These are phyloP conservation scores for Suncus etruscus DNA, from an alignment of 2,113 vertebrate species.

Conservation along the genomic window DNA sequence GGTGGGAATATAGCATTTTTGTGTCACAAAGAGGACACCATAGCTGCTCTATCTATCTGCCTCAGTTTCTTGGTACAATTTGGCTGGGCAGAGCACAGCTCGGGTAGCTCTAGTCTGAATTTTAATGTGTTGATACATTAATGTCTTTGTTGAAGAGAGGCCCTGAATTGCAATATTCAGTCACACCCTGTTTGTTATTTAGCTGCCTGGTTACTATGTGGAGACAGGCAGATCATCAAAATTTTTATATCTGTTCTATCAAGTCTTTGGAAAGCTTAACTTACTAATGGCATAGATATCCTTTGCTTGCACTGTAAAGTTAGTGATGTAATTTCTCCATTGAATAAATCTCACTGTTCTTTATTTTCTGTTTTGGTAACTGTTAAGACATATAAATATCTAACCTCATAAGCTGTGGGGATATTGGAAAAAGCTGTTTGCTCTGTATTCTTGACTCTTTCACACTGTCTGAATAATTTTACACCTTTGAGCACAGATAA, in stretches of 20 bases:
- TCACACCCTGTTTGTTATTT: not conserved
- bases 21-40: too few relatives aligned
- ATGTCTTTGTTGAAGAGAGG: conserved; percentile 29
- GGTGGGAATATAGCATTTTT: too few relatives aligned
- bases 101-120: not conserved
- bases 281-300: not conserved
- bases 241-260: conserved; percentile 32
- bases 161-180: not conserved
- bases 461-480: not conserved
- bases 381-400: not conserved
- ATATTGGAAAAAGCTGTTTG: not conserved
- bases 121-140: not conserved
- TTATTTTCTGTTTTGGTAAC: conserved; percentile 40
- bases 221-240: not conserved
- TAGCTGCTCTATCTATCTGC: too few relatives aligned
- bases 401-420: not conserved
- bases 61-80: too few relatives aligned
- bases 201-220: not conserved
- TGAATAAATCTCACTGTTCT: not conserved
- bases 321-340: not conserved
- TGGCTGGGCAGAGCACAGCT: too few relatives aligned
- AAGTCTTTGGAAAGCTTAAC: conserved; percentile 31
- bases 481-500: not conserved
- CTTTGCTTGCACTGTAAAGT: not conserved
- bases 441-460: not conserved